A percentile compares a stretch with the other conserved stretches of the same genome.
Evolutionary conservation across 2,113 vertebrate genomes (phyloP).

Genomic region (Oreocharis arfaki): DNA sequence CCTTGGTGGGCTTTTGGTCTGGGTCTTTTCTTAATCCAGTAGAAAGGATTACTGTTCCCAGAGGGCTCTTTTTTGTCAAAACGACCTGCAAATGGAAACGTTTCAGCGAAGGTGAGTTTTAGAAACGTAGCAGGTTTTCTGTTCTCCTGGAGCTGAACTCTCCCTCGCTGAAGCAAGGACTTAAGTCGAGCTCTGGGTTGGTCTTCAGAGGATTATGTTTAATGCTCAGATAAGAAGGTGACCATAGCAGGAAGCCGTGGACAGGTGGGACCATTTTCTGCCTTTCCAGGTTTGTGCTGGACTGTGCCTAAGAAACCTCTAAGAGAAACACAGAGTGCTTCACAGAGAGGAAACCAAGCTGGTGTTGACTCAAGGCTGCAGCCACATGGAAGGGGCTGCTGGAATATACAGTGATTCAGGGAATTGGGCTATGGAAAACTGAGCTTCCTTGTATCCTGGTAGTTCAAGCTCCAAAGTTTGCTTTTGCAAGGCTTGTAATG

Average conservation of each 20-base stretch:
- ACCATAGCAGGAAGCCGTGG: rapidly evolving
- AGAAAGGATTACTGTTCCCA: background rate
- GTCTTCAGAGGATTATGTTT: background rate
- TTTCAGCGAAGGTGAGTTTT: background rate
- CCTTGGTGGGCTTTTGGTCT: background rate
- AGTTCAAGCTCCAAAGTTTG: background rate
- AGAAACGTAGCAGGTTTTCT: background rate
- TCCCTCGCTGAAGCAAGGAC: background rate
- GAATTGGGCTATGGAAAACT: background rate
- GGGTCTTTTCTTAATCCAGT: background rate
- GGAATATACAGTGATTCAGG: rapidly evolving
- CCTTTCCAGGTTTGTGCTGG: background rate
- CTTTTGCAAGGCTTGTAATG: background rate
- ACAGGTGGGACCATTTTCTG: background rate
- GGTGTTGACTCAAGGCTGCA: rapidly evolving
- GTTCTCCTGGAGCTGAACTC: background rate
- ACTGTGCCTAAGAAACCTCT: background rate
- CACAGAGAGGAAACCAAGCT: background rate
- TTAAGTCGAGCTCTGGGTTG: background rate
- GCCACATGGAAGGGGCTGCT: background rate
- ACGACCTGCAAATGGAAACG: background rate
- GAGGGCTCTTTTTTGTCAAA: background rate
- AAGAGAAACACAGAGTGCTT: background rate
- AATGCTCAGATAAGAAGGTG: background rate
- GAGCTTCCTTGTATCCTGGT: background rate